Conservation (phyloP, 2,888 invertebrate species). For the Cheilosia variabilis region DNA sequence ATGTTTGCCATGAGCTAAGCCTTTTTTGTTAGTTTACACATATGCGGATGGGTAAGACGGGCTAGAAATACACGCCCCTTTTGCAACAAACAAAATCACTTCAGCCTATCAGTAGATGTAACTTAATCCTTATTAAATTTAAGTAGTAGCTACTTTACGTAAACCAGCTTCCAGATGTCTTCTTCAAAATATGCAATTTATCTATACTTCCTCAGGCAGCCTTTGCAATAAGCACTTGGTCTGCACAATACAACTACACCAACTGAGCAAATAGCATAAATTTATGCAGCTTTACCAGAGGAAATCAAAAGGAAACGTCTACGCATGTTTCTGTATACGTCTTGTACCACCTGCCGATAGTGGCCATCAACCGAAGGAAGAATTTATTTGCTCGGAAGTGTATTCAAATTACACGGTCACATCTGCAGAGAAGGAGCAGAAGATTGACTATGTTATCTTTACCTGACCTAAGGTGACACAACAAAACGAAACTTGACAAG, state of each 20-base stretch:
- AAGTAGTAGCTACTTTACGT: too few relatives aligned
- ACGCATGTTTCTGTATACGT: background rate
- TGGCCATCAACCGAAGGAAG: slow-evolving; percentile 23
- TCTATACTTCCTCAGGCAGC: background rate
- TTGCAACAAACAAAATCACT: too few relatives aligned
- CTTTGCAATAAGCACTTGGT: too few relatives aligned
- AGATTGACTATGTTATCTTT: slow-evolving; percentile 72
- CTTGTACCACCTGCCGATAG: slow-evolving; percentile 7
- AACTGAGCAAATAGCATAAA: slow-evolving; percentile 8
- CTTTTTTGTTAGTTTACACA: too few relatives aligned
- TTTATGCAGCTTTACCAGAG: slow-evolving; percentile 17
- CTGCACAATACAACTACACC: slow-evolving; percentile 2
- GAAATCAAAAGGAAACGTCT: slow-evolving; percentile 21
- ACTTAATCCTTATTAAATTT: too few relatives aligned
- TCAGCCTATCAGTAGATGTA: too few relatives aligned
- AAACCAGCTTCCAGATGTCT: too few relatives aligned
- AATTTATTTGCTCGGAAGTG: slow-evolving; percentile 46
- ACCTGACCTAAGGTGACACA: slow-evolving; percentile 74
- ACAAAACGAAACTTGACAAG: slow-evolving; percentile 74
- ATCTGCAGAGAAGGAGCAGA: slow-evolving; percentile 36
- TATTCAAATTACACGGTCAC: slow-evolving; percentile 56
- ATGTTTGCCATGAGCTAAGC: too few relatives aligned
- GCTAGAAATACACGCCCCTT: too few relatives aligned
- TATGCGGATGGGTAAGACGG: too few relatives aligned
- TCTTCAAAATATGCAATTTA: background rate